Evolutionary conservation across 2,797 vertebrate genomes (phyloP).

Genomic region (Chaunax sp.): DNA sequence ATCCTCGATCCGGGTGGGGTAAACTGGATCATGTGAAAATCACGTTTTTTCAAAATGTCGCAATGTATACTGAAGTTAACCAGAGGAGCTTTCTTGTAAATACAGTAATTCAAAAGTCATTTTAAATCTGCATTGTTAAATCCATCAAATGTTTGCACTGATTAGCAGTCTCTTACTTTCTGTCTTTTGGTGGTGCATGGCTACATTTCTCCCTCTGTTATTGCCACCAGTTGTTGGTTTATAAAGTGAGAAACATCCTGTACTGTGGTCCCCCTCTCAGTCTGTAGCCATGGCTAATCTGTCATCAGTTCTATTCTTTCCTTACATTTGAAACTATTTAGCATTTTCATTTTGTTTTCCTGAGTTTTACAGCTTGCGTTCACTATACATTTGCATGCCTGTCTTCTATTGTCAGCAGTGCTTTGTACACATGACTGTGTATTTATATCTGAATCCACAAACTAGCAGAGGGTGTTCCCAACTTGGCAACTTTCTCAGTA

Average conservation of each 20-base stretch:
- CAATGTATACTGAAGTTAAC: background rate
- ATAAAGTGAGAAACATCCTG: background rate
- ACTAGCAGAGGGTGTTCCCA: background rate
- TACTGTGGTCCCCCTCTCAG: background rate
- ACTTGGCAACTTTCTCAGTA: background rate
- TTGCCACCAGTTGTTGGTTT: background rate
- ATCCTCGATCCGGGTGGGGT: no score
- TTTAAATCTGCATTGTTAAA: no score
- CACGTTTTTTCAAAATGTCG: background rate
- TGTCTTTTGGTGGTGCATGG: background rate
- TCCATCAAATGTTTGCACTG: no score
- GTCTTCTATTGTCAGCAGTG: background rate
- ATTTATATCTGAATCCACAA: background rate
- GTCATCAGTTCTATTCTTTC: no score
- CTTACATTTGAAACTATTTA: no score
- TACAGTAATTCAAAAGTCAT: no score
- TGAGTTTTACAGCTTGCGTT: background rate
- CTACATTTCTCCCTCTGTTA: background rate
- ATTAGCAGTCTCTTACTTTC: background rate
- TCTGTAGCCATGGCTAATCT: slow-evolving; percentile 1
- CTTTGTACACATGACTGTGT: background rate
- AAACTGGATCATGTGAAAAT: no score
- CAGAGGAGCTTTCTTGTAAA: no score
- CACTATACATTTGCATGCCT: slow-evolving; percentile 1
- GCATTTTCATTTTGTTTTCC: no score